Conservation (phyloP, 2,113 vertebrate genomes). For the Chloropsis hardwickii region DNA sequence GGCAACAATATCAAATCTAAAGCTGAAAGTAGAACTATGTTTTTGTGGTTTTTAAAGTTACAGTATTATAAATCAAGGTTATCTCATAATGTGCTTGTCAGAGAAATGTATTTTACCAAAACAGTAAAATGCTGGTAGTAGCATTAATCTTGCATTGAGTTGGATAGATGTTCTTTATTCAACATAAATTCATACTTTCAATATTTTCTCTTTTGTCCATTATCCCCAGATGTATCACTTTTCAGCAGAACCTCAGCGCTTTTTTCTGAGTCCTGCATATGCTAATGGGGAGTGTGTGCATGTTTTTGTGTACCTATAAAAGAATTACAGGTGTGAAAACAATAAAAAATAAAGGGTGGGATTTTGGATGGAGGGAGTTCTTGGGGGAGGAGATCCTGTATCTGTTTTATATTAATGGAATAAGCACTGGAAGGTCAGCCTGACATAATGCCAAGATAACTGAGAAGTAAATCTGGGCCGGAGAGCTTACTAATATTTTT, state of each 20-base stretch:
- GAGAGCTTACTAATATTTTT: background rate
- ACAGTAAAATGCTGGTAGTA: background rate
- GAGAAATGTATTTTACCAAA: background rate
- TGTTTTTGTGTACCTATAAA: background rate
- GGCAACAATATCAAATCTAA: conserved; percentile 59
- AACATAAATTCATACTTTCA: background rate
- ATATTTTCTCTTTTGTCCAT: background rate
- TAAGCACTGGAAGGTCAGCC: background rate
- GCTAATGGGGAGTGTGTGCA: fast-evolving
- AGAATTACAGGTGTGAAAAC: background rate
- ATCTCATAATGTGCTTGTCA: background rate
- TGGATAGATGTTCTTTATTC: background rate
- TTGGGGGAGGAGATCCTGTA: background rate
- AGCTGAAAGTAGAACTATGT: conserved; percentile 11
- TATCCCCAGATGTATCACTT: background rate
- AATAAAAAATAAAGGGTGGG: background rate
- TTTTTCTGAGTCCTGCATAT: background rate
- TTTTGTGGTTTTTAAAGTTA: conserved; percentile 19
- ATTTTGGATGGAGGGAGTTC: background rate
- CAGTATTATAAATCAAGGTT: conserved; percentile 15
- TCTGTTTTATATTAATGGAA: background rate
- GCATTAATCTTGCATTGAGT: background rate
- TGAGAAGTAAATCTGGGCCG: background rate
- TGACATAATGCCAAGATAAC: background rate
- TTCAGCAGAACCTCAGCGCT: background rate